These are phyloP conservation scores for Tenodera sinensis DNA, from an alignment of 2,888 invertebrate genomes.

Conservation along the genomic window DNA sequence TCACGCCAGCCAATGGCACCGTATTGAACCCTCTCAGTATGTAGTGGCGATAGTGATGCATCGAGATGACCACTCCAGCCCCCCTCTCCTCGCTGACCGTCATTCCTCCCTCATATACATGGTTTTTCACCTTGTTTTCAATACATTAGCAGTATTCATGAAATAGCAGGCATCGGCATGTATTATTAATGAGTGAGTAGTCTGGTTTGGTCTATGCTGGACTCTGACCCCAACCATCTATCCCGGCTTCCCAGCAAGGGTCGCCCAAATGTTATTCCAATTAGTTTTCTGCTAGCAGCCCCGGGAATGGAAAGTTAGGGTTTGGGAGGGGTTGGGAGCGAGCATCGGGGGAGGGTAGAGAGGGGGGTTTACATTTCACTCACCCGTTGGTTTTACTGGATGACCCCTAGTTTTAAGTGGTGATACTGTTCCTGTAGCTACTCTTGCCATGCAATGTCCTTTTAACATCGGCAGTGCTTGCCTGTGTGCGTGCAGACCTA, in stretches of 20 bases:
- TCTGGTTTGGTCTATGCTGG: neutral
- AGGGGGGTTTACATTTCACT: neutral
- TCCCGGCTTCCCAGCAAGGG: constrained; percentile 6
- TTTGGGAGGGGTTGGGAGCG: neutral
- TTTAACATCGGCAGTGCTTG: constrained; percentile 1
- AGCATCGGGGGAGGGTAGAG: neutral
- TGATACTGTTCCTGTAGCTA: neutral
- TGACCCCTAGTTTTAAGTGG: neutral
- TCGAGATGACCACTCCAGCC: constrained; percentile 1
- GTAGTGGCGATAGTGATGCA: constrained; percentile 8
- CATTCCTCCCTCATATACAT: constrained; percentile 5
- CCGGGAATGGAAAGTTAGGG: neutral
- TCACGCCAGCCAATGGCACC: neutral
- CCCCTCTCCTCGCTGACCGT: neutral
- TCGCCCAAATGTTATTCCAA: constrained; percentile 16
- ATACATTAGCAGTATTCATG: constrained; percentile 26
- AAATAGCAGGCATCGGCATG: constrained; percentile 16
- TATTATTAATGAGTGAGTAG: constrained; percentile 21
- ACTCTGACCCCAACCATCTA: neutral
- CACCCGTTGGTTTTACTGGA: neutral
- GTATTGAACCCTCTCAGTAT: neutral
- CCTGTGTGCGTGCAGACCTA: neutral
- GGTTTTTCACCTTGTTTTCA: constrained; percentile 26
- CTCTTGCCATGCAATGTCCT: neutral
- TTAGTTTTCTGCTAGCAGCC: constrained; percentile 8